A percentile compares a stretch with the other conserved stretches of the same genome.
Conservation (phyloP, 2,888 invertebrate genomes). For the Bellardia pandia region DNA sequence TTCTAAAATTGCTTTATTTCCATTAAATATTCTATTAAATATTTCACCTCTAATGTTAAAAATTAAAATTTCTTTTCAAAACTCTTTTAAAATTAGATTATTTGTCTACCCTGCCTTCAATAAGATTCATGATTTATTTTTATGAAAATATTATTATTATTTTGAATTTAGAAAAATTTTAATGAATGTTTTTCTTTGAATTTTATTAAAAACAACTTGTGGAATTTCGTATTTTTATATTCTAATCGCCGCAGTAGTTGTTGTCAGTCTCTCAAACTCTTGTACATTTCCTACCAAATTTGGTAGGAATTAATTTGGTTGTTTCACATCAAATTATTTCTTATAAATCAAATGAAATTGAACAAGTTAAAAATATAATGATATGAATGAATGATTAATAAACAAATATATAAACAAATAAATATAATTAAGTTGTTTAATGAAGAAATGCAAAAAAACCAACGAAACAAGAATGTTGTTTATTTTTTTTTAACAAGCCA, state of each 20-base stretch:
- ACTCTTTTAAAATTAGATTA: background rate
- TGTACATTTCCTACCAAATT: constrained; percentile 30
- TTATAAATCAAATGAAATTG: background rate
- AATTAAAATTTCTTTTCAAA: too few species aligned
- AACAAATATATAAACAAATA: constrained; percentile 1
- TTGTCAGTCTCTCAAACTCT: constrained; percentile 1
- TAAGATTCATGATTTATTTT: constrained; percentile 34
- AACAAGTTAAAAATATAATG: background rate
- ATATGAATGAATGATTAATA: constrained; percentile 1
- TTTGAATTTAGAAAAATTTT: background rate
- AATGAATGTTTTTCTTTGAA: constrained; percentile 35
- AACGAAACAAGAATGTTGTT: background rate
- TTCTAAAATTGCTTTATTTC: too few species aligned
- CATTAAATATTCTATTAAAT: too few species aligned
- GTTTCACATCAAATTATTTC: background rate
- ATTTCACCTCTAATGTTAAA: too few species aligned
- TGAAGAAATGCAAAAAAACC: constrained; percentile 8
- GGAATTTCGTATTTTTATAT: constrained; percentile 11
- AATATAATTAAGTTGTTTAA: constrained; percentile 28
- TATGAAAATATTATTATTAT: constrained; percentile 8
- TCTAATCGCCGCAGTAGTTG: background rate
- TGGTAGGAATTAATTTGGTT: constrained; percentile 2
- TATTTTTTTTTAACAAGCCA: constrained; percentile 6
- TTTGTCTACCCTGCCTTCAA: background rate
- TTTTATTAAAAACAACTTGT: constrained; percentile 3